Evolutionary conservation across 2,797 vertebrate genomes (phyloP).

Genomic region (Crocodylus rhombifer): DNA sequence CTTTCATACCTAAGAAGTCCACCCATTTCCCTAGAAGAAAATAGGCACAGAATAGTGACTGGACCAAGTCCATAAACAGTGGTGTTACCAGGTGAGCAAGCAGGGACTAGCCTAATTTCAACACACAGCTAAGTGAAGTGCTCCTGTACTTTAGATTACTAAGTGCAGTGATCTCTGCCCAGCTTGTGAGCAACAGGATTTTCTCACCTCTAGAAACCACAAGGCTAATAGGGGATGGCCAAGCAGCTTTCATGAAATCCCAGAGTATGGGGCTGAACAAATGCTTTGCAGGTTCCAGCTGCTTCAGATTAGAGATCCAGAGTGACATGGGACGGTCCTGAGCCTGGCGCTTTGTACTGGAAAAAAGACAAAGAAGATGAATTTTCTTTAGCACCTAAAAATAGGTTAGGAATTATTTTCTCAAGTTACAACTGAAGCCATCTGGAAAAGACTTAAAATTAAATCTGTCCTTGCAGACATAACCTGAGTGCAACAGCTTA

Average conservation of each 20-base stretch:
- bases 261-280: conserved; percentile 88
- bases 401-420: neutral
- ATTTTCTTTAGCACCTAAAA: neutral
- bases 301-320: conserved; percentile 91
- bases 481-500: neutral
- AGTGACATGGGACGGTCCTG: conserved; percentile 92
- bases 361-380: neutral
- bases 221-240: conserved; percentile 93
- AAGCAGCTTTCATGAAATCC: conserved; percentile 92
- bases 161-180: neutral
- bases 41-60: neutral
- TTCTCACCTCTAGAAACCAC: conserved; percentile 89
- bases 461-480: neutral
- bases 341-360: conserved; percentile 90
- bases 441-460: neutral
- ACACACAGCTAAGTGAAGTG: neutral
- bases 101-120: fast-evolving
- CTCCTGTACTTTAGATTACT: neutral
- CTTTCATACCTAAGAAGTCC: conserved; percentile 88
- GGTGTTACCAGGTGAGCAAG: fast-evolving
- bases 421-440: neutral
- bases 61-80: fast-evolving
- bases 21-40: conserved; percentile 87
- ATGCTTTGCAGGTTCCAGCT: conserved; percentile 88
- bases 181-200: neutral